Conservation (phyloP, 2,888 invertebrate species). For the Melolontha melolontha region DNA sequence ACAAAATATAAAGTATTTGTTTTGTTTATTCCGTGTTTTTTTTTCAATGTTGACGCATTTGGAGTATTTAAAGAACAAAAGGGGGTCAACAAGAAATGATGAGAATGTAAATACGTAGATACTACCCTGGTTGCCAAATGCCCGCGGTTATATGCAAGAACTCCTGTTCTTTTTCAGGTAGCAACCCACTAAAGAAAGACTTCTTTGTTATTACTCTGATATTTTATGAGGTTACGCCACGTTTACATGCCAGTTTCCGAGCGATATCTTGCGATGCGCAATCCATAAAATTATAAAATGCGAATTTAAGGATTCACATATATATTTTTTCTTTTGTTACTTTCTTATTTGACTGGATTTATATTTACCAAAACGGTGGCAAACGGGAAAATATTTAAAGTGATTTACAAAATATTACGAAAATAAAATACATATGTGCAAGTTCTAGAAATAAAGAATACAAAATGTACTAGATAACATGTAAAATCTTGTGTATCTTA, state of each 20-base stretch:
- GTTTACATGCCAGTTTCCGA: background rate
- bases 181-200: conserved; percentile 1
- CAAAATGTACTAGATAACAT: too few species aligned
- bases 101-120: conserved; percentile 1
- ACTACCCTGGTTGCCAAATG: conserved; percentile 16
- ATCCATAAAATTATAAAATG: background rate
- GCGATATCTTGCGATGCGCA: background rate
- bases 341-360: too few species aligned
- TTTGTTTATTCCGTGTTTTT: too few species aligned
- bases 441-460: too few species aligned
- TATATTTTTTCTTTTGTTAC: too few species aligned
- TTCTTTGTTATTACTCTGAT: conserved; percentile 17
- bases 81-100: conserved; percentile 16
- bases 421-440: too few species aligned
- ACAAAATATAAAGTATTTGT: too few species aligned
- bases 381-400: too few species aligned
- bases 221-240: conserved; percentile 18
- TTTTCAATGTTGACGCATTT: background rate
- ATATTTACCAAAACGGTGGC: too few species aligned
- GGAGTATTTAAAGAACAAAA: conserved; percentile 24
- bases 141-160: conserved; percentile 13
- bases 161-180: conserved; percentile 24
- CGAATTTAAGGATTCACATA: too few species aligned
- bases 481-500: too few species aligned
- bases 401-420: too few species aligned